phyloP scores from a whole-genome alignment of 2,797 vertebrate species.

The Prionace glauca region DNA sequence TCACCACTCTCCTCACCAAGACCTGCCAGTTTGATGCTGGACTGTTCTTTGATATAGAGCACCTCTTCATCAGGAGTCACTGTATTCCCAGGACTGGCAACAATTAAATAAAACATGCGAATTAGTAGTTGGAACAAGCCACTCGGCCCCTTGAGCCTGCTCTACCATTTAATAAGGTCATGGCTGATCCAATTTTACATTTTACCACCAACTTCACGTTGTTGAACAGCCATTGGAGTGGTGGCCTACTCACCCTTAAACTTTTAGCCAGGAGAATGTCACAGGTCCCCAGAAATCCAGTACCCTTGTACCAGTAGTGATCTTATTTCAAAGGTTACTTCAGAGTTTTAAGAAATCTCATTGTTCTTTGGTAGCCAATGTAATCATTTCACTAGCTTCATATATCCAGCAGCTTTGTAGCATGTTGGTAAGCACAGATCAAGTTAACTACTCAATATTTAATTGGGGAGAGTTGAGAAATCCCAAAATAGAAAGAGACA shows the following conservation, averaged over 20 bases:
- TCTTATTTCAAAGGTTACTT: background rate
- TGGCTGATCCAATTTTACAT: too few species aligned
- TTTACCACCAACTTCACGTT: too few species aligned
- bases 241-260: background rate
- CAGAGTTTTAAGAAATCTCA: background rate
- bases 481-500: background rate
- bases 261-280: background rate
- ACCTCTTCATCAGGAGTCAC: too few species aligned
- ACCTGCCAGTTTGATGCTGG: too few species aligned
- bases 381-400: background rate
- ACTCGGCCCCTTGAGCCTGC: too few species aligned
- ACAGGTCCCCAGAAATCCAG: background rate
- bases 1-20: too few species aligned
- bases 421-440: background rate
- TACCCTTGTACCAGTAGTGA: background rate
- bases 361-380: background rate
- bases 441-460: background rate
- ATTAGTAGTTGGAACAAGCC: too few species aligned
- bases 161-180: too few species aligned
- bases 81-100: too few species aligned
- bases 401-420: background rate
- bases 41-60: too few species aligned
- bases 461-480: background rate
- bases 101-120: too few species aligned
- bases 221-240: too few species aligned